Evolutionary conservation across 2,113 vertebrate genomes (phyloP), one percentile per base, ranked within the genome.

Genomic region (Falcunculus frontatus): DNA sequence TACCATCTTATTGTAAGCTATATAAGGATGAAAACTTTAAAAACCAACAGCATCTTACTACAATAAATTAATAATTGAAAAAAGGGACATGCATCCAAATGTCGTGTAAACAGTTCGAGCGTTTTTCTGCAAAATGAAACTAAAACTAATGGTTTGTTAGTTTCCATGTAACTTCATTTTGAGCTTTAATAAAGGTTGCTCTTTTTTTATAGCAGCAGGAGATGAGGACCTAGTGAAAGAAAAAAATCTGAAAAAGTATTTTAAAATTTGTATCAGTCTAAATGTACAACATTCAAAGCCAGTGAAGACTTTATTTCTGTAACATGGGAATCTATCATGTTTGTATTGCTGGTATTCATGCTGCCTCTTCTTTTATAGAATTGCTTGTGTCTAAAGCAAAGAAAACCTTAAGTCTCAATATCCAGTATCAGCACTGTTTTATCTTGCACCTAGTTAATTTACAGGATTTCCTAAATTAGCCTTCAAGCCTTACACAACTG

Each of bases 11-110:
- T 1, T 74, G n/a, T 76, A 59, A 60, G 8, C 26, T 74, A 0
- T 57, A 10, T 77, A 47, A 84, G 73, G 55, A 76, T 46, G 33
- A 76, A 80, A 83, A 56, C 12, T 20, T 63, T 14, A 0, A 67
- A 76, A 84, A 27, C 1, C 7, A 32, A 13, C 6, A 63, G 6
- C 13, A 69, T 53, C 22, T 74, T 70, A 20, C 11, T 65, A 55
- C 25, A 67, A 63, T 7, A 82, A 67, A 25, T 33, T 5, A 50
- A 2, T 39, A 18, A 10, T 63, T 50, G 0, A 1, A 30, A n/a
- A 74, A 90, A 81, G 83, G 23, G 7, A 11, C 19, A 11, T 81
- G 6, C 37, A 50, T 78, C 32, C 11, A 57, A 44, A 47, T 60
- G 10, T 20, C 16, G 52, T 89, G 22, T 74, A 81, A 84, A 84